phyloP scores from a whole-genome alignment of 1,140 invertebrate genomes.

The Drosophila varians region DNA sequence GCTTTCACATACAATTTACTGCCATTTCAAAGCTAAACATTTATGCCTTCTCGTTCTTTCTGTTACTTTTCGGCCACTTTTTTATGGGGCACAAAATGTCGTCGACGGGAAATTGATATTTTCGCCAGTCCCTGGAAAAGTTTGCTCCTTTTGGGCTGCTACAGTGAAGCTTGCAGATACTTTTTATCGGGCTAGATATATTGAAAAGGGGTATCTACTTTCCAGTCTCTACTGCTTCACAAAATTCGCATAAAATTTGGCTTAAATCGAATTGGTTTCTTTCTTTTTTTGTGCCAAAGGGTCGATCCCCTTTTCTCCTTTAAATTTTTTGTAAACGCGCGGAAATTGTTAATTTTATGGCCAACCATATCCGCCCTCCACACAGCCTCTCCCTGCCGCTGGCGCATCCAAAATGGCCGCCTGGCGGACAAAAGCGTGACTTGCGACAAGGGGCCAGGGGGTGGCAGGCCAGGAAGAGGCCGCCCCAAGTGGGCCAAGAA shows the following conservation, averaged over 20 bases:
- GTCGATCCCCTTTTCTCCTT: not conserved
- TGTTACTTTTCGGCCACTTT: conserved; percentile 8
- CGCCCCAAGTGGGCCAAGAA: conserved; percentile 34
- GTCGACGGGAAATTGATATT: conserved; percentile 77
- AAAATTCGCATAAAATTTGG: conserved; percentile 18
- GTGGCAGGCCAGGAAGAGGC: not conserved
- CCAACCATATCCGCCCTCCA: conserved; percentile 68
- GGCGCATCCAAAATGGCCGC: conserved; percentile 70
- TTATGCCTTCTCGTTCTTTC: conserved; percentile 24
- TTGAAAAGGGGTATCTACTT: too few species aligned
- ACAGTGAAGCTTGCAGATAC: not conserved
- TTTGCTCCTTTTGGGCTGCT: conserved; percentile 16
- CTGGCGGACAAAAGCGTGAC: conserved; percentile 32
- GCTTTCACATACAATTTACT: conserved; percentile 82
- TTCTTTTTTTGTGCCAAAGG: not conserved
- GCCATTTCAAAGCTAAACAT: conserved; percentile 76
- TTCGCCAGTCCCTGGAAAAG: conserved; percentile 46
- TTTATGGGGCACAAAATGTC: conserved; percentile 71
- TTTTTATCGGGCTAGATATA: too few species aligned
- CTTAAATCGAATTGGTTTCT: conserved; percentile 16
- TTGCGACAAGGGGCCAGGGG: not conserved
- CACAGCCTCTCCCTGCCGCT: conserved; percentile 5
- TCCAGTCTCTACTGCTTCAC: not conserved
- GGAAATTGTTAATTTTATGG: conserved; percentile 80
- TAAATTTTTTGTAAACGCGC: conserved; percentile 62